Base-by-base conservation (phyloP, 1,140 invertebrate genomes). In the Medauroidea extradentata region DNA sequence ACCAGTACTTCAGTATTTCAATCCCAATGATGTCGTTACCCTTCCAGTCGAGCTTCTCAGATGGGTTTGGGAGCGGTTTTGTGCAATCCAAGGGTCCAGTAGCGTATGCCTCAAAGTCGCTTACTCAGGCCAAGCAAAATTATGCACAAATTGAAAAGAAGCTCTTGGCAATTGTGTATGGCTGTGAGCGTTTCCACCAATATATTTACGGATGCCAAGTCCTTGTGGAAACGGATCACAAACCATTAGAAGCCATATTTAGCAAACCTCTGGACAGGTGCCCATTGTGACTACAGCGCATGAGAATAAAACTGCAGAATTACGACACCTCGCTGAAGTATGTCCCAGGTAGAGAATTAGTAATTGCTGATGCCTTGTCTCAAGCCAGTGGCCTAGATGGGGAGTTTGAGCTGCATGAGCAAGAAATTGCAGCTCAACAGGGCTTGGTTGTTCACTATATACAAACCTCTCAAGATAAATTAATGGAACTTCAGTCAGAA, bases 191-290 rank as follows among this genome's bases (percentile, higher is more conserved):
- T 60, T 67, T 75, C 67, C 67, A 72, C 42, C 64, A 78, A 27
- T 78, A 73, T 63, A 50, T 78, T 14, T 68, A 65, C 52, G 76
- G 76, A n/a, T 61, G 63, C 3, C 50, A 68, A 25, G 75, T 79
- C 59, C 61, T 61, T 8, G 59, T 78, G 1, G 41, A 60, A 13
- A 77, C 74, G 2, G 78, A 80, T 64, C 75, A 80, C 59, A 73
- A 77, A 41, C 75, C 77, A 0, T 57, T 81, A 8, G 34, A 72
- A 19, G 66, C 65, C 1, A n/a, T n/a, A 52, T 72, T 18, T 71
- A 72, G 52, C 65, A 65, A 34, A 63, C 66, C 38, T 66, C 63
- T 52, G 66, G 65, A n/a, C n/a, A n/a, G n/a, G n/a, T n/a, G n/a
- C n/a, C n/a, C n/a, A 43, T 64, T 68, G 43, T 64, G 64, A 5